A percentile compares a stretch with the other conserved stretches of the same genome.
phyloP scores from a whole-genome alignment of 2,113 vertebrate genomes.

The Catagonus wagneri region DNA sequence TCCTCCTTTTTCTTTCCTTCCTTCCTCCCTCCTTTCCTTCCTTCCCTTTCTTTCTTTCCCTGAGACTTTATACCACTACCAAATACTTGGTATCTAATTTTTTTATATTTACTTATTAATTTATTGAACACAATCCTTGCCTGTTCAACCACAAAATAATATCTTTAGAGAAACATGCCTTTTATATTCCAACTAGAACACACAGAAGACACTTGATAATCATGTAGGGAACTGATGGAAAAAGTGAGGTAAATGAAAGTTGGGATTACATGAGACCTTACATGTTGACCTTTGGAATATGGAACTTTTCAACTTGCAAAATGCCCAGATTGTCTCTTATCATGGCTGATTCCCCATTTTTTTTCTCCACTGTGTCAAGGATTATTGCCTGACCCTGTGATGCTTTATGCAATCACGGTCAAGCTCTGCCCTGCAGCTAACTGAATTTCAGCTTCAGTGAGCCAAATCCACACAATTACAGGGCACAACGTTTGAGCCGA shows the following conservation, averaged over 20 bases:
- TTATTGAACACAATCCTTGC: neutral
- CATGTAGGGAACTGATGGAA: neutral
- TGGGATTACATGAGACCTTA: neutral
- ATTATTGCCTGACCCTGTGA: neutral
- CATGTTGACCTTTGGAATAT: neutral
- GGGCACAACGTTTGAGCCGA: neutral
- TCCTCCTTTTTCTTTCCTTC: no score
- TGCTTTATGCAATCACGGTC: neutral
- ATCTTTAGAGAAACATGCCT: neutral
- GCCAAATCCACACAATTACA: neutral
- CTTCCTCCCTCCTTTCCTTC: no score
- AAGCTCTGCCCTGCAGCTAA: slow-evolving; percentile 5
- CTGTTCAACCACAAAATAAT: neutral
- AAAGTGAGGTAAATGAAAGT: neutral
- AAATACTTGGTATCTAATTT: neutral
- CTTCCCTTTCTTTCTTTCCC: neutral
- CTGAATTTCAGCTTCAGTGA: slow-evolving; percentile 45
- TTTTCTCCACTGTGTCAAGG: neutral
- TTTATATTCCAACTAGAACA: neutral
- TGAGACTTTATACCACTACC: neutral
- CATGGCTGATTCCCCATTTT: neutral
- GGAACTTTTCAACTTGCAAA: neutral
- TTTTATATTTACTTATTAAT: slow-evolving; percentile 27
- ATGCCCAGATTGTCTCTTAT: neutral
- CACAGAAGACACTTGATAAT: neutral